These are phyloP conservation scores for Lepilemur ruficaudatus DNA, from an alignment of 2,797 vertebrate species.

Conservation along the genomic window DNA sequence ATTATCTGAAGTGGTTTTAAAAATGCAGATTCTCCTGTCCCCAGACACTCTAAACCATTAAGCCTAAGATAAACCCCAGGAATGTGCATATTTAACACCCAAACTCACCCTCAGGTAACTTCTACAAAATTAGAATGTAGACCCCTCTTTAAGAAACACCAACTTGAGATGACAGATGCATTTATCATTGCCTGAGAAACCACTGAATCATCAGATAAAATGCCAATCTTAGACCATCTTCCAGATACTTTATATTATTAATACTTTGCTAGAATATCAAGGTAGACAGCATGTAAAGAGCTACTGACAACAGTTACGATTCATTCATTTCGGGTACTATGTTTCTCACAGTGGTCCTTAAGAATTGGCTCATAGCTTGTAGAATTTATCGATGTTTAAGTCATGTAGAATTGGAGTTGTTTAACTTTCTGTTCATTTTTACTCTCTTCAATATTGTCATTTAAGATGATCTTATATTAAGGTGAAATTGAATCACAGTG, in stretches of 20 bases:
- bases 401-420: not conserved
- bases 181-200: constrained; percentile 10
- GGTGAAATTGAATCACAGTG: not conserved
- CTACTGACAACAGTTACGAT: constrained; percentile 16
- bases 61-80: not conserved
- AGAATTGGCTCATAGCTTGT: not conserved
- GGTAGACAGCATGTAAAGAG: not conserved
- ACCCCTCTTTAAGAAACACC: not conserved
- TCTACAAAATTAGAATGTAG: not conserved
- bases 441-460: not conserved
- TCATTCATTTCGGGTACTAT: not conserved
- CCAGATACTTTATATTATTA: not conserved
- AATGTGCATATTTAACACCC: not conserved
- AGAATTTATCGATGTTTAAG: not conserved
- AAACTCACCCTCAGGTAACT: not conserved
- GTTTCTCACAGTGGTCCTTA: constrained; percentile 33
- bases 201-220: constrained; percentile 39
- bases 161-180: constrained; percentile 12
- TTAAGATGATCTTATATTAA: constrained; percentile 48
- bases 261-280: not conserved
- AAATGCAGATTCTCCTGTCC: not conserved
- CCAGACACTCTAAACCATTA: not conserved
- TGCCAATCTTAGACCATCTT: constrained; percentile 34
- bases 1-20: not conserved
- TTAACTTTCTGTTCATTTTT: constrained; percentile 34